phyloP scores from a whole-genome alignment of 2,113 vertebrate species.

The Bos taurus region DNA sequence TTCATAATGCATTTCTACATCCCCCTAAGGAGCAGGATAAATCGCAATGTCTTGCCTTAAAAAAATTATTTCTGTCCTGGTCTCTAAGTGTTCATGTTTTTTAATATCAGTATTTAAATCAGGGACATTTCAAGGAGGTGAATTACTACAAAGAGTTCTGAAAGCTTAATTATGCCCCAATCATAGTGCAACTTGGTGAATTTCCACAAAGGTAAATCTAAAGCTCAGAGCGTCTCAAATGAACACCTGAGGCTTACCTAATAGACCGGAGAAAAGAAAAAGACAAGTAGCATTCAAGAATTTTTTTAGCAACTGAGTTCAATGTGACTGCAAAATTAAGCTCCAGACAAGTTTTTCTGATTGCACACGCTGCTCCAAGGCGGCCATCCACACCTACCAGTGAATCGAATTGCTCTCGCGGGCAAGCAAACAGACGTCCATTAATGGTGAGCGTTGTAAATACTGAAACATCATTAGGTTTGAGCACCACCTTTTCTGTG shows the following conservation, averaged over 20 bases:
- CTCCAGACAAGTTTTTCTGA: slow-evolving; percentile 59
- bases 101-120: neutral
- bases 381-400: slow-evolving; percentile 84
- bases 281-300: neutral
- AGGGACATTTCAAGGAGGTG: neutral
- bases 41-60: neutral
- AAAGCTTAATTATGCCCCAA: neutral
- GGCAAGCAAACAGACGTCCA: slow-evolving; percentile 93
- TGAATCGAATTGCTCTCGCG: slow-evolving; percentile 93
- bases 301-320: slow-evolving; percentile 16
- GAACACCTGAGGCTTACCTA: slow-evolving; percentile 13
- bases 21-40: no score
- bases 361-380: slow-evolving; percentile 26
- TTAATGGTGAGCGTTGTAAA: slow-evolving; percentile 96
- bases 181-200: neutral
- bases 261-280: neutral
- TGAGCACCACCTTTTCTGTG: slow-evolving; percentile 95
- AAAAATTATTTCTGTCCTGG: neutral
- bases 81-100: neutral
- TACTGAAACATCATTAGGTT: slow-evolving; percentile 93
- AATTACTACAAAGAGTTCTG: neutral
- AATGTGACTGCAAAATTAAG: neutral
- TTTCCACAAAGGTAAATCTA: neutral
- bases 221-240: neutral
- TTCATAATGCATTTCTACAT: neutral